Evolutionary conservation across 1,140 invertebrate species (phyloP).

Genomic region (Cotesia vestalis): DNA sequence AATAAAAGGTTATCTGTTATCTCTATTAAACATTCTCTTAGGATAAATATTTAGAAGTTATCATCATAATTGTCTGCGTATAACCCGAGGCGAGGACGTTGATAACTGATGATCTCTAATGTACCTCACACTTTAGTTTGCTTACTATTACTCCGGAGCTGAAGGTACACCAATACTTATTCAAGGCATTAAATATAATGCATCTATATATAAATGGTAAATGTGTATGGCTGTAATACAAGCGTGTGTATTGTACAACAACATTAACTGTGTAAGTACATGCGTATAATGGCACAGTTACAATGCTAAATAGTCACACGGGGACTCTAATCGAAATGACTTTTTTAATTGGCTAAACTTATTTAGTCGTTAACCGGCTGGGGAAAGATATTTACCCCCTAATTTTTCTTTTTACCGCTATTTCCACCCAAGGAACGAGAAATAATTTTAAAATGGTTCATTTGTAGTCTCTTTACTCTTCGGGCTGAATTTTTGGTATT

Average conservation of each 20-base stretch:
- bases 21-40: background rate
- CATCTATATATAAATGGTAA: no score
- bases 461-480: no score
- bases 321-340: constrained; percentile 63
- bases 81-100: constrained; percentile 36
- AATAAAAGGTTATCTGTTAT: no score
- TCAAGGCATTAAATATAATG: background rate
- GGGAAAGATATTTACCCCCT: background rate
- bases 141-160: constrained; percentile 6
- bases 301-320: constrained; percentile 53
- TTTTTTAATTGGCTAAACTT: constrained; percentile 63
- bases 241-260: background rate
- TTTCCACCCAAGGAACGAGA: background rate
- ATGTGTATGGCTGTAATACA: no score
- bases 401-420: background rate
- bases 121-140: constrained; percentile 4
- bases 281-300: constrained; percentile 46
- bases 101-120: constrained; percentile 29
- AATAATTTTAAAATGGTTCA: background rate
- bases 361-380: constrained; percentile 54
- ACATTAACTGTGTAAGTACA: constrained; percentile 21
- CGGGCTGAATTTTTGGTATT: no score
- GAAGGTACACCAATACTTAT: background rate
- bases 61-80: constrained; percentile 11
- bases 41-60: background rate